Conservation (phyloP, 2,797 vertebrate species). For the Diceros bicornis region DNA sequence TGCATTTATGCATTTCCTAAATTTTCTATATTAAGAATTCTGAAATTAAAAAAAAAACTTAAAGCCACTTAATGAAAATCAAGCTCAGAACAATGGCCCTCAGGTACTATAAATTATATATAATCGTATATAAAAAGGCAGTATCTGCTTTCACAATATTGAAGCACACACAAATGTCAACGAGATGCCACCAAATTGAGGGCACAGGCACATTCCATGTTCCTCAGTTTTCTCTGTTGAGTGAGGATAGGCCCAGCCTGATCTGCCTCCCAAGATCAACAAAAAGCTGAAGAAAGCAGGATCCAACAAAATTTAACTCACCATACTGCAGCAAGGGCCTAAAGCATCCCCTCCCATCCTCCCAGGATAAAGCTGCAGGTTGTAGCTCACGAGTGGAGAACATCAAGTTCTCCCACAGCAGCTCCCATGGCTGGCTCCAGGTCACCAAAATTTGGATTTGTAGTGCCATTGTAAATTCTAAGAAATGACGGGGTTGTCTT, state of each 20-base stretch:
- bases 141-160: neutral
- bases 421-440: neutral
- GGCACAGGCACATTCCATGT: neutral
- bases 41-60: neutral
- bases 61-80: neutral
- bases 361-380: neutral
- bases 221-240: neutral
- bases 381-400: fast-evolving
- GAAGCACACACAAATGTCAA: neutral
- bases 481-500: neutral
- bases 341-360: neutral
- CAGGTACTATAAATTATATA: too few species aligned
- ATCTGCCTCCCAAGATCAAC: neutral
- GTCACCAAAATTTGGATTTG: neutral
- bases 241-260: too few species aligned
- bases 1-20: neutral
- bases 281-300: neutral
- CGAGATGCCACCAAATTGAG: neutral
- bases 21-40: neutral
- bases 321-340: neutral
- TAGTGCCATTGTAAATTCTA: neutral
- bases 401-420: fast-evolving
- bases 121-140: too few species aligned
- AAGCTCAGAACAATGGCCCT: too few species aligned
- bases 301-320: neutral